Base-by-base conservation (phyloP, 2,888 invertebrate species). In the Lithophane socia region DNA sequence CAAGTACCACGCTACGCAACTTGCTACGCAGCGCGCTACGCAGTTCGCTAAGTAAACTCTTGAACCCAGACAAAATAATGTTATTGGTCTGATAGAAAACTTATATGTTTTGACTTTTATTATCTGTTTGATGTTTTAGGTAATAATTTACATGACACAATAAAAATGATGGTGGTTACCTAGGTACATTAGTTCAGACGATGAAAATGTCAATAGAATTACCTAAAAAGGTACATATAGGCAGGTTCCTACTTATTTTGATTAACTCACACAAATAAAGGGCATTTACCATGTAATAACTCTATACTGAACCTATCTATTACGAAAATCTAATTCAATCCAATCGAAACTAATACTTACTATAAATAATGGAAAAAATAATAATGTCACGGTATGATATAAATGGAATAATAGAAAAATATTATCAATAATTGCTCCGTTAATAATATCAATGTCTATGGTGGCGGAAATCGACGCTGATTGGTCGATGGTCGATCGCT, bases 391-490 rank as follows among this genome's bases (percentile, higher is more conserved):
- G 83, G 82, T 73, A 82, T 75, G 4, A 54, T 54, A 85, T 80
- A 86, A 86, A 86, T 77, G 80, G 73, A 85, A 87, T 80, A 87
- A 81, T 79, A 79, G 76, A 84, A 84, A 82, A 86, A 85, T 86
- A 84, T 82, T 83, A 82, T 79, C 83, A 86, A 88, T 88, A 86
- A 89, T 88, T 86, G 85, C 85, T 82, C 69, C n/a, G 79, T 86
- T 79, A 68, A 66, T 66, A 66, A 67, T 49, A 67, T 49, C 76
- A 65, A 60, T 83, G 83, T 78, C 80, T 87, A 82, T 80, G 82
- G 77, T 77, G 88, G 91, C 94, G 96, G 95, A 95, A 94, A 95
- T 95, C 89, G 92, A 92, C 56, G 89, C 90, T 93, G 93, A 94
- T 94, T 94, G 94, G 92, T 89, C 91, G 91, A 92, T 94, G 94